Conservation (phyloP, 2,113 vertebrate species). For the Piprites chloris region DNA sequence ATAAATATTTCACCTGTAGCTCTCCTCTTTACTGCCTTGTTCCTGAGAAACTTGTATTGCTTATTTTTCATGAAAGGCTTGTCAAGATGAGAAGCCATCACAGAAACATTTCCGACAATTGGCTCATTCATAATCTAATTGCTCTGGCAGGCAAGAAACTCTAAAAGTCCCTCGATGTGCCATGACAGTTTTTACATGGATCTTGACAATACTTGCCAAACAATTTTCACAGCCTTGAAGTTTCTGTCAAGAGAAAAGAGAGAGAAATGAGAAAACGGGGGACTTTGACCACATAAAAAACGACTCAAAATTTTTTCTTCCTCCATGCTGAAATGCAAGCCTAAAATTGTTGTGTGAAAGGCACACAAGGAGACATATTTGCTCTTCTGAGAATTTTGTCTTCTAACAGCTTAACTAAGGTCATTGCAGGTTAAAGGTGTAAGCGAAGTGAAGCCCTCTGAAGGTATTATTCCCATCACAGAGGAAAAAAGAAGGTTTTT, state of each 20-base stretch:
- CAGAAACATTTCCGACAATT: constrained; percentile 48
- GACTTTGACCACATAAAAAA: not conserved
- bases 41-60: not conserved
- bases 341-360: not conserved
- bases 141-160: not conserved
- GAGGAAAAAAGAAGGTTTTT: not conserved
- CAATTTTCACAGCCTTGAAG: constrained; percentile 28
- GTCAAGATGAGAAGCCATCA: constrained; percentile 59
- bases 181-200: not conserved
- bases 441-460: not conserved
- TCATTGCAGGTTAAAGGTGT: not conserved
- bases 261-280: not conserved
- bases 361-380: not conserved
- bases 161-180: not conserved
- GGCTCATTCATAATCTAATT: constrained; percentile 57
- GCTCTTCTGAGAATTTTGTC: not conserved
- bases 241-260: constrained; percentile 29
- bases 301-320: not conserved
- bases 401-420: not conserved
- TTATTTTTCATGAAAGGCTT: constrained; percentile 34
- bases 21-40: not conserved
- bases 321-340: not conserved
- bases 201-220: constrained; percentile 30
- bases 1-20: constrained; percentile 16
- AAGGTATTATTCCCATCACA: not conserved